A percentile compares a stretch with the other conserved stretches of the same genome.
Conservation (phyloP, 2,113 vertebrate genomes). For the Chitala chitala region DNA sequence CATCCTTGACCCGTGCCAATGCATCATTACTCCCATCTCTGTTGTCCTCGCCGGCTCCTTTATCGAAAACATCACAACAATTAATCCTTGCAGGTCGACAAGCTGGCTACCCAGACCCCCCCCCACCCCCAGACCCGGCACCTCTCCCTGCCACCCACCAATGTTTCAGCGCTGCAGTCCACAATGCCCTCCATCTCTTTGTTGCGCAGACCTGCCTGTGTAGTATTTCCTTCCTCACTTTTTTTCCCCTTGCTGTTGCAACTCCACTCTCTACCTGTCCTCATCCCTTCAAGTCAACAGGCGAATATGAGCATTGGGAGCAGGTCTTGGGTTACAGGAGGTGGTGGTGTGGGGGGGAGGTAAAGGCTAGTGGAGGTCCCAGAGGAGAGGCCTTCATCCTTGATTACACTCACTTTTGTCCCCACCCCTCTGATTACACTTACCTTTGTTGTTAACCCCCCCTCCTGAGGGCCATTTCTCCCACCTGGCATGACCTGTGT, state of each 20-base stretch:
- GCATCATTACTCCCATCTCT: slow-evolving; percentile 43
- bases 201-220: slow-evolving; percentile 31
- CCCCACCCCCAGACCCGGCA: slow-evolving; percentile 6
- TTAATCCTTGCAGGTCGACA: slow-evolving; percentile 26
- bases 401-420: slow-evolving; percentile 50
- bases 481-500: slow-evolving; percentile 46
- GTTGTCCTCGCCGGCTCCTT: slow-evolving; percentile 37
- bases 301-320: too few relatives aligned
- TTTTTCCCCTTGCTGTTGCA: slow-evolving; percentile 9
- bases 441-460: slow-evolving; percentile 42
- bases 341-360: slow-evolving; percentile 39
- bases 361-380: slow-evolving; percentile 36
- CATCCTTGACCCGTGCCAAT: slow-evolving; percentile 47
- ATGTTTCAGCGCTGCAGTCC: too few relatives aligned
- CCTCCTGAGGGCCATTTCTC: slow-evolving; percentile 45
- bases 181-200: slow-evolving; percentile 2
- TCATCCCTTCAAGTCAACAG: slow-evolving; percentile 39
- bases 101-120: slow-evolving; percentile 6
- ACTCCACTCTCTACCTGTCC: slow-evolving; percentile 28
- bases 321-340: slow-evolving; percentile 29
- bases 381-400: slow-evolving; percentile 43
- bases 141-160: too few relatives aligned
- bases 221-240: slow-evolving; percentile 22
- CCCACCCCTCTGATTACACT: slow-evolving; percentile 40
- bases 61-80: slow-evolving; percentile 17